Evolutionary conservation across 2,797 vertebrate genomes (phyloP).

Genomic region (Perodicticus potto): DNA sequence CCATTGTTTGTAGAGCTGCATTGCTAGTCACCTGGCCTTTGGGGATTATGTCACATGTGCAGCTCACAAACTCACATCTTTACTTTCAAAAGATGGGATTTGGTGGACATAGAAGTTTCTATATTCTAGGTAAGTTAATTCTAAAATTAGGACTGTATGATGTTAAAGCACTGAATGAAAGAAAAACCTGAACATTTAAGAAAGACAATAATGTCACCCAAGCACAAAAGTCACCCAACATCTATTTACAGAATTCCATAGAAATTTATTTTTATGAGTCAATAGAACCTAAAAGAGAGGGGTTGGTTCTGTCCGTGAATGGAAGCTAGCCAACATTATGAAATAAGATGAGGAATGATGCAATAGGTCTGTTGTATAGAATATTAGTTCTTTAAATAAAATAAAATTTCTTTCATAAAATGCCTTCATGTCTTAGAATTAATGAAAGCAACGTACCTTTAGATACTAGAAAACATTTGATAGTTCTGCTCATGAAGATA

Average conservation of each 20-base stretch:
- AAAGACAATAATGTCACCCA: not conserved
- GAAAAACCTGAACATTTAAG: slow-evolving; percentile 31
- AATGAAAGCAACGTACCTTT: slow-evolving; percentile 66
- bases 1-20: not conserved
- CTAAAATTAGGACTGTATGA: not conserved
- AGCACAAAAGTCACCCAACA: slow-evolving; percentile 41
- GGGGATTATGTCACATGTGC: not conserved
- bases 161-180: not conserved
- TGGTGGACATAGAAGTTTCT: slow-evolving; percentile 4
- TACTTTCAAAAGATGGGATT: slow-evolving; percentile 7
- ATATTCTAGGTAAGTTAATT: not conserved
- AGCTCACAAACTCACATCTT: not conserved
- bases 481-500: slow-evolving; percentile 81
- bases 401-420: slow-evolving; percentile 18
- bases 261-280: slow-evolving; percentile 40
- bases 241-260: not conserved
- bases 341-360: slow-evolving; percentile 49
- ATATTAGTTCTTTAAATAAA: slow-evolving; percentile 60
- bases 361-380: not conserved
- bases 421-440: slow-evolving; percentile 29
- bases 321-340: not conserved
- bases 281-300: slow-evolving; percentile 5
- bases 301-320: not conserved
- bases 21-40: not conserved
- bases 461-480: slow-evolving; percentile 78